phyloP scores from a whole-genome alignment of 2,888 invertebrate genomes.

The Brachypterus glaber region DNA sequence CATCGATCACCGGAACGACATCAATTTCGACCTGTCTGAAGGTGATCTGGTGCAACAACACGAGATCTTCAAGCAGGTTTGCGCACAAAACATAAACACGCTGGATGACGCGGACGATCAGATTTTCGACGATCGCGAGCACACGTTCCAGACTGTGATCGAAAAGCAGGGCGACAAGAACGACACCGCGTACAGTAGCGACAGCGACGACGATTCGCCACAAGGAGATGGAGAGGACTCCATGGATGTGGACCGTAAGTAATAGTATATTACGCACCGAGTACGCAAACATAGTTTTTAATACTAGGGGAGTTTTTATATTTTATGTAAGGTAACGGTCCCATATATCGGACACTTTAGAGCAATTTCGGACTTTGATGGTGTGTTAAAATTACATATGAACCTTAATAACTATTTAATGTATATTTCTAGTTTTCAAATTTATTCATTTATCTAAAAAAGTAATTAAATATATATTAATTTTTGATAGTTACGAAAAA shows the following conservation, averaged over 20 bases:
- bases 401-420: too few relatives aligned
- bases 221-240: slow-evolving; percentile 42
- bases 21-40: slow-evolving; percentile 43
- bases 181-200: slow-evolving; percentile 40
- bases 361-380: too few relatives aligned
- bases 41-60: slow-evolving; percentile 42
- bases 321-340: too few relatives aligned
- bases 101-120: slow-evolving; percentile 38
- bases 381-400: too few relatives aligned
- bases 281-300: too few relatives aligned
- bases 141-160: slow-evolving; percentile 43
- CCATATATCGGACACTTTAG: too few relatives aligned
- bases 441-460: too few relatives aligned
- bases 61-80: slow-evolving; percentile 54
- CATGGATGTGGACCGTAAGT: slow-evolving; percentile 43
- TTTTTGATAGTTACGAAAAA: too few relatives aligned
- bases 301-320: too few relatives aligned
- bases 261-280: not conserved
- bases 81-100: slow-evolving; percentile 37
- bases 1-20: slow-evolving; percentile 33
- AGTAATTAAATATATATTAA: slow-evolving; percentile 2
- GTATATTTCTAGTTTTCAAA: not conserved
- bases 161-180: slow-evolving; percentile 36
- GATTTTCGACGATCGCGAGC: slow-evolving; percentile 42
- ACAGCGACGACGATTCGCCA: slow-evolving; percentile 41